Percentiles rank a stretch among this genome's conserved stretches.
phyloP scores from a whole-genome alignment of 1,140 invertebrate species.

The Diprion similis region DNA sequence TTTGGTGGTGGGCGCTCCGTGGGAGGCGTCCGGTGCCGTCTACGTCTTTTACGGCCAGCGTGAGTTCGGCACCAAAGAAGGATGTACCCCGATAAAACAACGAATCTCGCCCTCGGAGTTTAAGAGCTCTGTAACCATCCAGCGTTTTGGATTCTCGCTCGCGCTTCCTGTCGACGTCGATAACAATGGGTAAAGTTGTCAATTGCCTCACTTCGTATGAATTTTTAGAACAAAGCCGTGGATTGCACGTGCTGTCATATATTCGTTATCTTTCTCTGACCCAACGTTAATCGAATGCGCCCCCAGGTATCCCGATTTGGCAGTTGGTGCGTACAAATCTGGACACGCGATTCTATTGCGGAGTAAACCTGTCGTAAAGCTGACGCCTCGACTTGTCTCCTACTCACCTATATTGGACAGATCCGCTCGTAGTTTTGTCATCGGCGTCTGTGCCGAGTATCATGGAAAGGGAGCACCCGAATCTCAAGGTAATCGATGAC shows the following conservation, averaged over 20 bases:
- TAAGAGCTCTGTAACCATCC: conserved; percentile 34
- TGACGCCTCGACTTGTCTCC: conserved; percentile 28
- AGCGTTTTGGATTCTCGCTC: conserved; percentile 68
- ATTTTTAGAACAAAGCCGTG: no score
- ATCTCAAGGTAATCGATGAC: conserved; percentile 28
- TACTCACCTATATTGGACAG: conserved; percentile 52
- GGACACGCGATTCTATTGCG: conserved; percentile 64
- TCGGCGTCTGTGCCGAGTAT: conserved; percentile 42
- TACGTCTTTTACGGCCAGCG: conserved; percentile 70
- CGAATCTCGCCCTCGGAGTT: conserved; percentile 45
- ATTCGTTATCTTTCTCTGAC: neutral
- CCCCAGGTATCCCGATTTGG: conserved; percentile 61
- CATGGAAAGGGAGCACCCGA: conserved; percentile 21
- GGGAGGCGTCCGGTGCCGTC: conserved; percentile 67
- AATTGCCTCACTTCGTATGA: neutral
- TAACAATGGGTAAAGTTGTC: conserved; percentile 62
- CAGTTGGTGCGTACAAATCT: conserved; percentile 69
- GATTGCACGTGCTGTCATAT: no score
- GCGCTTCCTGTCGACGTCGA: conserved; percentile 71
- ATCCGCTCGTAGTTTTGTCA: conserved; percentile 53
- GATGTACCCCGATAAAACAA: conserved; percentile 51
- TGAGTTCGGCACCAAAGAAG: conserved; percentile 54
- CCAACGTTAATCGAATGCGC: no score
- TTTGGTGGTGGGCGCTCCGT: conserved; percentile 73
- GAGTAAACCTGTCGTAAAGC: conserved; percentile 65